Conservation (phyloP, 1,140 invertebrate species). For the Lordiphosa mommai region DNA sequence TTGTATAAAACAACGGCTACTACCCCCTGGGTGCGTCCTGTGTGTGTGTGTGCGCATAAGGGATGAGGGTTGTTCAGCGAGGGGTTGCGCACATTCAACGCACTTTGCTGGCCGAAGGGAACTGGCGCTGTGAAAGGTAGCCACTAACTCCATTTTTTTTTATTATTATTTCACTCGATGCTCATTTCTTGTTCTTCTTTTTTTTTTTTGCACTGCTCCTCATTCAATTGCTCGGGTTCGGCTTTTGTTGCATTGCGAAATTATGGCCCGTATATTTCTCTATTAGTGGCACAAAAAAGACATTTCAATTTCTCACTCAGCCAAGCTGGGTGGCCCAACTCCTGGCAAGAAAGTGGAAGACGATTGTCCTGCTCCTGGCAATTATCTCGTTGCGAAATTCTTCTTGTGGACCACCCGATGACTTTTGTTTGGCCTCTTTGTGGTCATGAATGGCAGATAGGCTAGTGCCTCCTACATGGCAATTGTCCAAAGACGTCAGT, state of each 20-base stretch:
- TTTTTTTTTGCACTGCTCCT: slow-evolving; percentile 41
- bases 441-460: slow-evolving; percentile 66
- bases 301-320: slow-evolving; percentile 60
- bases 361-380: slow-evolving; percentile 27
- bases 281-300: slow-evolving; percentile 69
- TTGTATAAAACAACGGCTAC: slow-evolving; percentile 48
- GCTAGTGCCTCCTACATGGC: slow-evolving; percentile 55
- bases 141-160: slow-evolving; percentile 63
- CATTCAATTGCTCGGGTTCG: slow-evolving; percentile 30
- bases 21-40: slow-evolving; percentile 38
- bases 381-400: slow-evolving; percentile 63
- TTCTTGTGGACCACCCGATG: slow-evolving; percentile 60
- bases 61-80: slow-evolving; percentile 65
- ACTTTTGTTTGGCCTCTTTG: slow-evolving; percentile 68
- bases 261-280: slow-evolving; percentile 66
- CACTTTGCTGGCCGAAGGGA: slow-evolving; percentile 45
- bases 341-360: slow-evolving; percentile 21
- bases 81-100: slow-evolving; percentile 55
- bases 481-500: slow-evolving; percentile 52
- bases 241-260: slow-evolving; percentile 59
- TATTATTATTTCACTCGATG: slow-evolving; percentile 29
- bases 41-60: slow-evolving; percentile 35
- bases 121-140: slow-evolving; percentile 76
- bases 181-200: slow-evolving; percentile 39
- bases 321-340: slow-evolving; percentile 39